Evolutionary conservation across 2,888 invertebrate species (phyloP).

Genomic region (Melolontha melolontha): DNA sequence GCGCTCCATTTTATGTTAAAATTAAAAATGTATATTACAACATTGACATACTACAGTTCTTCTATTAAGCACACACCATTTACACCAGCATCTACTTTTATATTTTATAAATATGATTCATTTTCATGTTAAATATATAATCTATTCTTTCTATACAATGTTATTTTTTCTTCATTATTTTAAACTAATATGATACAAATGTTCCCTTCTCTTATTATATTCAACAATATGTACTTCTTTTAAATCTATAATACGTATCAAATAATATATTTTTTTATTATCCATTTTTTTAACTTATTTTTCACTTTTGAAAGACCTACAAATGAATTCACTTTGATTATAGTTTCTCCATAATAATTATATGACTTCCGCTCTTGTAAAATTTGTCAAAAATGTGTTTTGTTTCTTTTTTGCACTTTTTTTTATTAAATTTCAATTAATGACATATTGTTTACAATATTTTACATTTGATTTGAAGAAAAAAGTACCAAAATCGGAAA

Average conservation of each 20-base stretch:
- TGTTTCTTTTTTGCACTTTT: neutral
- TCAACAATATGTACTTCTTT: constrained; percentile 61
- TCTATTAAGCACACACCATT: constrained; percentile 65
- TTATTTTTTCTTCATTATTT: constrained; percentile 53
- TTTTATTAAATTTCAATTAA: neutral
- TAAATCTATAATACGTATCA: constrained; percentile 58
- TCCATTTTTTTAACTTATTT: constrained; percentile 46
- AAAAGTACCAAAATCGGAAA: too few relatives aligned
- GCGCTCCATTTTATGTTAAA: constrained; percentile 29
- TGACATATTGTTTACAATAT: constrained; percentile 20
- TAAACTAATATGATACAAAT: constrained; percentile 61
- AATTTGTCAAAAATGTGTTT: neutral
- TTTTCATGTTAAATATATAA: constrained; percentile 63
- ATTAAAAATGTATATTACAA: constrained; percentile 57
- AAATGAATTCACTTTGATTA: constrained; percentile 47
- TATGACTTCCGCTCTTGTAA: constrained; percentile 1
- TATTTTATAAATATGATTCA: constrained; percentile 63
- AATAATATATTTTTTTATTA: constrained; percentile 51
- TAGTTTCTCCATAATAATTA: constrained; percentile 14
- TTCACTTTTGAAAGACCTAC: constrained; percentile 52
- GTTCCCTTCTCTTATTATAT: constrained; percentile 60
- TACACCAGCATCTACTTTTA: constrained; percentile 62
- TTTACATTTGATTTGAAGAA: neutral
- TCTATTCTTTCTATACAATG: constrained; percentile 64
- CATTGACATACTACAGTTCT: constrained; percentile 49